phyloP scores from a whole-genome alignment of 2,113 vertebrate species.

The Columba janthina region DNA sequence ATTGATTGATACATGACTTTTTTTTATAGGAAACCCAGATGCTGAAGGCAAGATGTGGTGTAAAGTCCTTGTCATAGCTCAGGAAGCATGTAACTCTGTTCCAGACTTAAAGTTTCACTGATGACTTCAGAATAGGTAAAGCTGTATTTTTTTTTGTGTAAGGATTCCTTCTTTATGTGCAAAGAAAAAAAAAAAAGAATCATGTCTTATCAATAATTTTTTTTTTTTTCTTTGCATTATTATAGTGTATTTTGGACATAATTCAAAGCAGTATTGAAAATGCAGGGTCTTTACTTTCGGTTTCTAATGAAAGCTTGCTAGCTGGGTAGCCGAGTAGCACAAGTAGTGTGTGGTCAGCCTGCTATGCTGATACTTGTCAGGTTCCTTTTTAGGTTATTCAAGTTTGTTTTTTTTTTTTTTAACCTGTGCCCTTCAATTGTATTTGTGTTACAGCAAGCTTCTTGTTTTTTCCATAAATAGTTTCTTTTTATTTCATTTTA shows the following conservation, averaged over 20 bases:
- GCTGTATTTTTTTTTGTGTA: not conserved
- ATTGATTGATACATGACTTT: not conserved
- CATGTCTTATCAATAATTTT: not conserved
- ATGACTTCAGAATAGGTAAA: not conserved
- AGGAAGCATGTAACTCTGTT: not conserved
- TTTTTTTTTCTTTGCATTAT: not conserved
- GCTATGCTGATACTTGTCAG: too few species aligned
- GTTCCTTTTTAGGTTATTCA: not conserved
- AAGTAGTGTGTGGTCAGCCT: not conserved
- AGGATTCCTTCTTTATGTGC: not conserved
- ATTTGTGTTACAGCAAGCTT: not conserved
- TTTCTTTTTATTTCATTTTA: not conserved
- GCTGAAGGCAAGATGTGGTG: not conserved
- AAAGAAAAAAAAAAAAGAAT: not conserved
- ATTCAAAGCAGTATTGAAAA: not conserved
- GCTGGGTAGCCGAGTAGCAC: not conserved
- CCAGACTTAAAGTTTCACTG: not conserved
- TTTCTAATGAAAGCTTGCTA: not conserved
- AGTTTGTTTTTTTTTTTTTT: not conserved
- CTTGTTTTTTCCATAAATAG: not conserved
- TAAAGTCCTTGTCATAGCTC: not conserved
- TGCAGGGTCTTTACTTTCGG: not conserved
- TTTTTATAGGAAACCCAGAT: not conserved
- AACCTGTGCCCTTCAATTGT: fast-evolving
- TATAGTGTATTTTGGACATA: not conserved